phyloP scores from a whole-genome alignment of 2,888 invertebrate genomes.

The Xylocampa areola region DNA sequence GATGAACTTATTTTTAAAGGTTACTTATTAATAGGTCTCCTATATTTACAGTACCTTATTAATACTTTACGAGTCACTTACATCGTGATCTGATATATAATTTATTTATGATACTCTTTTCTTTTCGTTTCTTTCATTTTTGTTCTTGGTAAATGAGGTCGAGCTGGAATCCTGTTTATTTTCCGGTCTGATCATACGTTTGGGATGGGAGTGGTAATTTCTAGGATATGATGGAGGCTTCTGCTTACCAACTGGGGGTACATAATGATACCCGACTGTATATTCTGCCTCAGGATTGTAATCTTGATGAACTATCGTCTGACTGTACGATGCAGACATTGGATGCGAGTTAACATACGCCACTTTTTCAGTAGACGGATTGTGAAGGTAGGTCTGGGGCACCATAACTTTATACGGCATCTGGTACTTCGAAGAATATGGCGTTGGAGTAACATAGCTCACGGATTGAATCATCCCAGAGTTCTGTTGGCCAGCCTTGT shows the following conservation, averaged over 20 bases:
- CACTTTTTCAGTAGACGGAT: conserved; percentile 78
- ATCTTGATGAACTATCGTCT: conserved; percentile 65
- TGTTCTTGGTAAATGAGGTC: conserved; percentile 63
- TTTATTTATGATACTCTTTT: conserved; percentile 65
- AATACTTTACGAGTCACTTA: conserved; percentile 43
- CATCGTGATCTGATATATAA: conserved; percentile 22
- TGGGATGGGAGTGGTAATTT: conserved; percentile 82
- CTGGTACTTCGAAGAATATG: conserved; percentile 78
- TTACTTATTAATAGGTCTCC: conserved; percentile 26
- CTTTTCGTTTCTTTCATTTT: conserved; percentile 67
- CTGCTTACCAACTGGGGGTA: conserved; percentile 72
- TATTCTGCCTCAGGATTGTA: conserved; percentile 78
- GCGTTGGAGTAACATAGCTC: conserved; percentile 84
- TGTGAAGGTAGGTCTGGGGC: conserved; percentile 79
- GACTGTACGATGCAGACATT: conserved; percentile 70
- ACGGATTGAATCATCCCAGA: conserved; percentile 75
- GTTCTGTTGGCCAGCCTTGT: conserved; percentile 66
- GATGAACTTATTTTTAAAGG: conserved; percentile 23
- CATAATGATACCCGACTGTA: conserved; percentile 68
- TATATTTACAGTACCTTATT: conserved; percentile 67
- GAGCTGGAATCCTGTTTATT: conserved; percentile 63
- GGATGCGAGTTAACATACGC: conserved; percentile 83
- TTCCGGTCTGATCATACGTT: conserved; percentile 78
- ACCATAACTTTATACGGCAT: conserved; percentile 83
- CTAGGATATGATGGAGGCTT: conserved; percentile 76